phyloP scores from a whole-genome alignment of 2,113 vertebrate species.

The Microtus montanus region DNA sequence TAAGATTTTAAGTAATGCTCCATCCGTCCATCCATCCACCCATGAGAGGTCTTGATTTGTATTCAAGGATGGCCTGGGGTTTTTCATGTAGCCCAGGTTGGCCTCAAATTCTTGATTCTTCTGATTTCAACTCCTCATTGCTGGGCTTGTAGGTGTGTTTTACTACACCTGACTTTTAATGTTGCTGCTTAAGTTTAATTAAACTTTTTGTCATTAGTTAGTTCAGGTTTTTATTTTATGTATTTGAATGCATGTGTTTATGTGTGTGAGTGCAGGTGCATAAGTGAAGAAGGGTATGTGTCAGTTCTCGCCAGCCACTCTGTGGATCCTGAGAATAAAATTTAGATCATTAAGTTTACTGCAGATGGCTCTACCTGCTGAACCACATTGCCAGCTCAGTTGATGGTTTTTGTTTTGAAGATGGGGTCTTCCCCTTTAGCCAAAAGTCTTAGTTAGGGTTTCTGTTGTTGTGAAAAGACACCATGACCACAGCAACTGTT shows the following conservation, averaged over 20 bases:
- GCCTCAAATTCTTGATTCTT: background rate
- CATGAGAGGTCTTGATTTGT: background rate
- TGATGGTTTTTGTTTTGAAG: background rate
- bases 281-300: background rate
- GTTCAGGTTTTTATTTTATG: background rate
- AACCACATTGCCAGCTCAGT: background rate
- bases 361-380: background rate
- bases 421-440: background rate
- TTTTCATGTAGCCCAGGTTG: background rate
- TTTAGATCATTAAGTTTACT: background rate
- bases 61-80: background rate
- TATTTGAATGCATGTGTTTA: background rate
- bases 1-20: conserved; percentile 80
- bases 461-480: background rate
- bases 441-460: background rate
- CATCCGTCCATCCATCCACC: background rate
- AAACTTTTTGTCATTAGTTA: background rate
- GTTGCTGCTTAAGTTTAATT: background rate
- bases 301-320: background rate
- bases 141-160: background rate
- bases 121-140: background rate
- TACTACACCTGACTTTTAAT: conserved; percentile 45
- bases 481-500: background rate
- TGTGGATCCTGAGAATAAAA: background rate
- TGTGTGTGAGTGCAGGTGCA: background rate